Percentiles rank a stretch among this genome's conserved stretches.
Conservation (phyloP, 2,113 vertebrate species). For the Stegostoma tigrinum region DNA sequence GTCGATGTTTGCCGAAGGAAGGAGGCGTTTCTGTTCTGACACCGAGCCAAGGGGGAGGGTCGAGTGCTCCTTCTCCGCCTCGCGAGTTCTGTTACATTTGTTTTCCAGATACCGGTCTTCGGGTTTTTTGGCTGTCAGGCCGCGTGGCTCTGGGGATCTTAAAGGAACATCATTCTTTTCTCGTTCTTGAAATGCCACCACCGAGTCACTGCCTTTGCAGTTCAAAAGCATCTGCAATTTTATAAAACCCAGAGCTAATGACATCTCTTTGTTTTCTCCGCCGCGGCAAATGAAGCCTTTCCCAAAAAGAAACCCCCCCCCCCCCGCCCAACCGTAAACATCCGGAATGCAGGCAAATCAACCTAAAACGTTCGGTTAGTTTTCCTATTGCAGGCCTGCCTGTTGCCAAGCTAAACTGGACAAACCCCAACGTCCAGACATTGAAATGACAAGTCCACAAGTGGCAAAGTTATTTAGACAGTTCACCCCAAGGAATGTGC, state of each 20-base stretch:
- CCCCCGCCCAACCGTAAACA: not conserved
- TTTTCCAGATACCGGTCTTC: constrained; percentile 35
- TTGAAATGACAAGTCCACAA: not conserved
- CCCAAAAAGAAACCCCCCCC: not conserved
- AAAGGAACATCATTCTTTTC: not conserved
- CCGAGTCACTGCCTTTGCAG: constrained; percentile 16
- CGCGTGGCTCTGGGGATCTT: not conserved
- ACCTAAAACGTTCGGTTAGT: not conserved
- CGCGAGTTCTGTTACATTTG: constrained; percentile 22
- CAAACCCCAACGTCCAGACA: not conserved
- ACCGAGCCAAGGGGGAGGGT: constrained; percentile 23
- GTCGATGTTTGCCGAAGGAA: constrained; percentile 23
- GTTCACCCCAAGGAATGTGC: not conserved
- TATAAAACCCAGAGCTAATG: not conserved
- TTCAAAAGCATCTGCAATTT: constrained; percentile 19
- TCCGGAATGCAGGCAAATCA: not conserved
- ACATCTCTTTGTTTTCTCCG: not conserved
- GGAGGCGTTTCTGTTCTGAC: constrained; percentile 34
- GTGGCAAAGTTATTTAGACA: not conserved
- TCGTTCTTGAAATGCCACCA: not conserved
- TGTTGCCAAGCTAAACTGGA: not conserved
- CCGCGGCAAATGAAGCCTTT: not conserved
- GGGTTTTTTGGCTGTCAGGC: not conserved
- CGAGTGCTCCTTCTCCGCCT: constrained; percentile 16
- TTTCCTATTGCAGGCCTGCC: not conserved